Evolutionary conservation across 2,888 invertebrate genomes (phyloP).

Genomic region (Hemistola chrysoprasaria): DNA sequence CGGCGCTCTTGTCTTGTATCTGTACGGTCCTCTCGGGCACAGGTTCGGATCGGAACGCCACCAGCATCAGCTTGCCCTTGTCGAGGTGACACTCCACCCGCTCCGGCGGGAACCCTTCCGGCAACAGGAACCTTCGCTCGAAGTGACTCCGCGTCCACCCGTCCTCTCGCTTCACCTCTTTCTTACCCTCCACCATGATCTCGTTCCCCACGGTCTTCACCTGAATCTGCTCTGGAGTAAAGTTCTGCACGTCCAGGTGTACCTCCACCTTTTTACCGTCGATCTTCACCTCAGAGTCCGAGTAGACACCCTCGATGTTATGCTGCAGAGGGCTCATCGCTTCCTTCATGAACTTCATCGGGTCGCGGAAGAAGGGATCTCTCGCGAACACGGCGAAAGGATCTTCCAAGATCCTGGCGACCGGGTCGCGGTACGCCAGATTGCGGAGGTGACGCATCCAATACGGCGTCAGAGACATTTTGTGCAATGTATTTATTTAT

Average conservation of each 20-base stretch:
- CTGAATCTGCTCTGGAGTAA: slow-evolving; percentile 89
- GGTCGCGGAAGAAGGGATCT: slow-evolving; percentile 71
- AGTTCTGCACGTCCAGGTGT: slow-evolving; percentile 89
- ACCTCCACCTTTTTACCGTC: slow-evolving; percentile 88
- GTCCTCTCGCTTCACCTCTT: slow-evolving; percentile 88
- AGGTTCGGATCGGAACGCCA: slow-evolving; percentile 81
- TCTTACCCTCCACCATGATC: slow-evolving; percentile 89
- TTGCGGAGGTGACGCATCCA: slow-evolving; percentile 72
- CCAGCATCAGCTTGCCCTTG: slow-evolving; percentile 87
- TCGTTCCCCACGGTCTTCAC: slow-evolving; percentile 89
- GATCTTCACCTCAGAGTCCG: slow-evolving; percentile 78
- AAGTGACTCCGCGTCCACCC: slow-evolving; percentile 90
- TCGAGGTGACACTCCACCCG: slow-evolving; percentile 88
- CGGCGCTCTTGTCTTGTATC: slow-evolving; percentile 52
- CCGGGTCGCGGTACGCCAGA: slow-evolving; percentile 57
- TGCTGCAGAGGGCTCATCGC: slow-evolving; percentile 51
- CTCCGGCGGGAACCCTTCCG: slow-evolving; percentile 88
- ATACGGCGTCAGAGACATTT: slow-evolving; percentile 72
- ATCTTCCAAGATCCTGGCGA: slow-evolving; percentile 58
- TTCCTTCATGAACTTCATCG: slow-evolving; percentile 57
- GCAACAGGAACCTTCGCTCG: slow-evolving; percentile 87
- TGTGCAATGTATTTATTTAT: slow-evolving; percentile 26
- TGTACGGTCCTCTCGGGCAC: slow-evolving; percentile 58
- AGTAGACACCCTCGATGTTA: slow-evolving; percentile 74
- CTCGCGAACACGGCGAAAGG: slow-evolving; percentile 55